Conservation (phyloP, 1,140 invertebrate species). For the Steinernema feltiae region DNA sequence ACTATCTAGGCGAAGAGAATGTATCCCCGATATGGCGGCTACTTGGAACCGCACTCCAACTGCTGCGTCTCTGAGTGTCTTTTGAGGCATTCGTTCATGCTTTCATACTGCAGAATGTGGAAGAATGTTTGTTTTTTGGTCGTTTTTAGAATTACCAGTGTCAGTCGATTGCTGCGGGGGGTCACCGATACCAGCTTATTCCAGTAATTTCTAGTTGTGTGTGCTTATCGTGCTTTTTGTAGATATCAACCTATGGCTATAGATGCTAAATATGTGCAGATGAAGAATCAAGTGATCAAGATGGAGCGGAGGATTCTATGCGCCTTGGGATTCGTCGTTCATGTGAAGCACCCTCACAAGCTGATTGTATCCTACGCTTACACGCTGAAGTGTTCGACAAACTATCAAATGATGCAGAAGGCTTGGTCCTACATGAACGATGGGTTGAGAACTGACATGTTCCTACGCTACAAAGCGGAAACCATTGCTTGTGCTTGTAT, state of each 20-base stretch:
- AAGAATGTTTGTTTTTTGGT: background rate
- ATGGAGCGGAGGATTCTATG: conserved; percentile 89
- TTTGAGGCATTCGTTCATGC: background rate
- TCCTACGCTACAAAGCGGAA: conserved; percentile 88
- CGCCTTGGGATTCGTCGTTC: conserved; percentile 96
- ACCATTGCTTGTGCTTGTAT: conserved; percentile 97
- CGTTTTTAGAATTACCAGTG: background rate
- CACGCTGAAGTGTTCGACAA: conserved; percentile 30
- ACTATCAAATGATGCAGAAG: conserved; percentile 44
- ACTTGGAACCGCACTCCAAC: background rate
- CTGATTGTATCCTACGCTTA: conserved; percentile 58
- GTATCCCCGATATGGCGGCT: background rate
- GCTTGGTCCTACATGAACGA: conserved; percentile 90
- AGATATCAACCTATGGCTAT: conserved; percentile 80
- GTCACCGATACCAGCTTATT: background rate
- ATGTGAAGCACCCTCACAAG: conserved; percentile 99
- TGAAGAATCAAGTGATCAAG: conserved; percentile 96
- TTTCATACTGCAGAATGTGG: background rate
- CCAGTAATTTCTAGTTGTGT: background rate
- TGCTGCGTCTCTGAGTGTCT: background rate
- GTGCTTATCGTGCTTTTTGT: conserved; percentile 63
- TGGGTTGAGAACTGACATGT: conserved; percentile 88
- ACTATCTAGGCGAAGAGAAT: conserved; percentile 13
- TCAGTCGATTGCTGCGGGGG: conserved; percentile 13
- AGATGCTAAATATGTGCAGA: conserved; percentile 79